phyloP scores from a whole-genome alignment of 2,113 vertebrate species.

The Macrotus californicus region DNA sequence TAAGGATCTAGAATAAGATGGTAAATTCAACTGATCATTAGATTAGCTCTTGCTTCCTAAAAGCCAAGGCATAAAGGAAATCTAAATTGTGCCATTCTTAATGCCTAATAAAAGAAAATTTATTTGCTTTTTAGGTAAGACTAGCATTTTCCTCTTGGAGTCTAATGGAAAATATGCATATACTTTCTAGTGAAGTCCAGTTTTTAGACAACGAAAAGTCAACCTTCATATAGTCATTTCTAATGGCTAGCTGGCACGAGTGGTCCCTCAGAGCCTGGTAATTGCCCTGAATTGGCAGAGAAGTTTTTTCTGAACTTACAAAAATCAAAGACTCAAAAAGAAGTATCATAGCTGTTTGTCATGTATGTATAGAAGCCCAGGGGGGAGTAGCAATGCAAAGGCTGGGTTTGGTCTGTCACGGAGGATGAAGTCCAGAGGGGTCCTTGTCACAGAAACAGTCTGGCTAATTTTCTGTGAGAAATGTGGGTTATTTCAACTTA shows the following conservation, averaged over 20 bases:
- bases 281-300: neutral
- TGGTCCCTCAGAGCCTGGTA: neutral
- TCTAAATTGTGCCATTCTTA: neutral
- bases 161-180: slow-evolving; percentile 15
- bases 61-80: neutral
- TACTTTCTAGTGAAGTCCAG: neutral
- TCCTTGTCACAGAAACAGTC: neutral
- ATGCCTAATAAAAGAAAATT: neutral
- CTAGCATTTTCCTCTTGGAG: neutral
- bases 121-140: neutral
- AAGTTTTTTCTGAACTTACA: slow-evolving; percentile 7
- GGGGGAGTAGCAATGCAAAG: neutral
- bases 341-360: neutral
- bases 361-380: neutral
- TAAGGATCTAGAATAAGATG: neutral
- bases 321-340: neutral
- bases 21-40: neutral
- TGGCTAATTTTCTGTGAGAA: neutral
- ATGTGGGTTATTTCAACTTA: neutral
- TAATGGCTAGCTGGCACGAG: neutral
- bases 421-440: neutral
- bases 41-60: neutral
- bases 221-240: neutral
- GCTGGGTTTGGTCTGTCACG: neutral
- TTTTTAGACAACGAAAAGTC: slow-evolving; percentile 13